Evolutionary conservation across 1,140 invertebrate genomes (phyloP).

Genomic region (Cyrtorhinus lividipennis): DNA sequence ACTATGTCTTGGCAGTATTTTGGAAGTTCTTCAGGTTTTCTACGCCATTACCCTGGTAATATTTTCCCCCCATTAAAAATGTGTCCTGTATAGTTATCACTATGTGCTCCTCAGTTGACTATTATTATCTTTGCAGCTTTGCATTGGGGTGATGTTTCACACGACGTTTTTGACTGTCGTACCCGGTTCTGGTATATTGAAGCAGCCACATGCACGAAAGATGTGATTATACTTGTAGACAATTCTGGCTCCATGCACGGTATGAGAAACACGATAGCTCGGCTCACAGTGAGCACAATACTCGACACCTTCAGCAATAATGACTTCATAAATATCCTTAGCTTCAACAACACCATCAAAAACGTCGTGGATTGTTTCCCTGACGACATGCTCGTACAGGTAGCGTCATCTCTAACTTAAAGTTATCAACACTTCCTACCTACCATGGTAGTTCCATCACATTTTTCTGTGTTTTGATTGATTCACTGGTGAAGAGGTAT

Average conservation of each 20-base stretch:
- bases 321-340: slow-evolving; percentile 89
- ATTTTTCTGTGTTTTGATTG: too few species aligned
- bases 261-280: slow-evolving; percentile 57
- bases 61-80: not conserved
- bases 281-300: slow-evolving; percentile 66
- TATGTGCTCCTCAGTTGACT: too few species aligned
- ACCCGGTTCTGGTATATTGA: slow-evolving; percentile 89
- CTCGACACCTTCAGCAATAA: slow-evolving; percentile 94
- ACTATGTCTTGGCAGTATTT: slow-evolving; percentile 93
- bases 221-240: slow-evolving; percentile 91
- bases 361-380: slow-evolving; percentile 68
- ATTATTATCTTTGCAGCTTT: too few species aligned
- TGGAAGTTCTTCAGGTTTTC: slow-evolving; percentile 78
- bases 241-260: slow-evolving; percentile 96
- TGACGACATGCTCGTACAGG: slow-evolving; percentile 52
- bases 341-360: slow-evolving; percentile 47
- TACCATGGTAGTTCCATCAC: not conserved
- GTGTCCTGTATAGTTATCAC: not conserved
- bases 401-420: too few species aligned
- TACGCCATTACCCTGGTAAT: slow-evolving; percentile 70
- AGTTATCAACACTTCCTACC: too few species aligned
- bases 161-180: slow-evolving; percentile 70
- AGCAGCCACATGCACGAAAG: slow-evolving; percentile 93
- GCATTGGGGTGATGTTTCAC: slow-evolving; percentile 33
- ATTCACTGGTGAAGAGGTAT: too few species aligned